These are phyloP conservation scores for Heteronetta atricapilla DNA, from an alignment of 2,113 vertebrate genomes.

Conservation along the genomic window DNA sequence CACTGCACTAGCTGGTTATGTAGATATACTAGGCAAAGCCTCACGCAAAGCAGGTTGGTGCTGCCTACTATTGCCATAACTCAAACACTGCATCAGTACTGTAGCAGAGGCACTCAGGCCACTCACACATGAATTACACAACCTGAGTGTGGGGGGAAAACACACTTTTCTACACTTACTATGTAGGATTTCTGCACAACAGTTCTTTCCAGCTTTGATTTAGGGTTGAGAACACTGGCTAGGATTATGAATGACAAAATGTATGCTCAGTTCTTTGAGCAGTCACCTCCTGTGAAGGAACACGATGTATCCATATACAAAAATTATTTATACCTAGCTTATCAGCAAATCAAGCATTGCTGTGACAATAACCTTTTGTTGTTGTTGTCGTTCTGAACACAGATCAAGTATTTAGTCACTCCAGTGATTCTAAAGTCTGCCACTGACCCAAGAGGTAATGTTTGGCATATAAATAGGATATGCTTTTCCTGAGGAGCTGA, in stretches of 20 bases:
- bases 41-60: background rate
- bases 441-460: background rate
- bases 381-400: background rate
- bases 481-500: background rate
- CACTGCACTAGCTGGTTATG: accelerated
- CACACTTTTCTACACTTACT: accelerated
- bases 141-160: accelerated
- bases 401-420: background rate
- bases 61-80: background rate
- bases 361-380: background rate
- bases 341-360: background rate
- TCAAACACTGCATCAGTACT: background rate
- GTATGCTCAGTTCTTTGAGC: background rate
- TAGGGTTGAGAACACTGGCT: background rate
- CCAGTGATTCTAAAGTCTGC: background rate
- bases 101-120: background rate
- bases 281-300: background rate
- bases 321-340: background rate
- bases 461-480: background rate
- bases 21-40: background rate
- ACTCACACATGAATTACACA: accelerated
- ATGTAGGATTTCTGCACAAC: background rate
- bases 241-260: background rate
- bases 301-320: background rate
- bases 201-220: background rate